Percentiles rank a stretch among this genome's conserved stretches.
Evolutionary conservation across 2,888 invertebrate species (phyloP).

Genomic region (Anagyrus pseudococci): DNA sequence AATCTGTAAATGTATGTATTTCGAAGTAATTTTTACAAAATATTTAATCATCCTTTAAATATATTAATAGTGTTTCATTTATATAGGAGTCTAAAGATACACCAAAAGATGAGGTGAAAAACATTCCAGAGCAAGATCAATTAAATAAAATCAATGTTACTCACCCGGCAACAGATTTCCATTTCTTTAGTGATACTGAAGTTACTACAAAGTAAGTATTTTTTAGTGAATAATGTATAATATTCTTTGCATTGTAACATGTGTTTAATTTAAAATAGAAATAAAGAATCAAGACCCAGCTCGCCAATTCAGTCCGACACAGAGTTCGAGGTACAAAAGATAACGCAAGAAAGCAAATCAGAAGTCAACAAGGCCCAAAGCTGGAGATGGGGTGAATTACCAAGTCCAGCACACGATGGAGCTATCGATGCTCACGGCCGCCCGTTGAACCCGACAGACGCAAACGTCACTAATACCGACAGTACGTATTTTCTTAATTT

Average conservation of each 20-base stretch:
- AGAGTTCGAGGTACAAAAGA: constrained; percentile 78
- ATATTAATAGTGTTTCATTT: neutral
- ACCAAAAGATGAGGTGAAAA: constrained; percentile 3
- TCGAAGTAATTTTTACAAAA: neutral
- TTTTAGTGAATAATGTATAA: neutral
- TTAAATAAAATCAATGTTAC: constrained; percentile 25
- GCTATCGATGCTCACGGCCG: constrained; percentile 47
- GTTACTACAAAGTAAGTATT: constrained; percentile 69
- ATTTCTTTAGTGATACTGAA: constrained; percentile 95
- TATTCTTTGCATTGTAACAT: neutral
- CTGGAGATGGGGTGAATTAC: constrained; percentile 92
- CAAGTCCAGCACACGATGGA: constrained; percentile 64
- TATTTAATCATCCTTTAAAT: neutral
- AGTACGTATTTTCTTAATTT: constrained; percentile 51
- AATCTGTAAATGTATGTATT: constrained; percentile 46
- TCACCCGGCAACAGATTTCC: constrained; percentile 68
- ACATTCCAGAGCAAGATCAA: constrained; percentile 17
- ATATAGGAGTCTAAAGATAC: constrained; percentile 16
- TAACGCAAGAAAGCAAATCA: constrained; percentile 64
- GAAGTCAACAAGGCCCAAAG: constrained; percentile 67
- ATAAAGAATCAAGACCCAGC: constrained; percentile 72
- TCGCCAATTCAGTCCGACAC: constrained; percentile 94
- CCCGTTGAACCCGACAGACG: constrained; percentile 46
- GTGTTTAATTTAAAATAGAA: constrained; percentile 45
- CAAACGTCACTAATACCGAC: constrained; percentile 46